These are phyloP conservation scores for Probosciger aterrimus DNA, from an alignment of 2,113 vertebrate genomes.

Conservation along the genomic window DNA sequence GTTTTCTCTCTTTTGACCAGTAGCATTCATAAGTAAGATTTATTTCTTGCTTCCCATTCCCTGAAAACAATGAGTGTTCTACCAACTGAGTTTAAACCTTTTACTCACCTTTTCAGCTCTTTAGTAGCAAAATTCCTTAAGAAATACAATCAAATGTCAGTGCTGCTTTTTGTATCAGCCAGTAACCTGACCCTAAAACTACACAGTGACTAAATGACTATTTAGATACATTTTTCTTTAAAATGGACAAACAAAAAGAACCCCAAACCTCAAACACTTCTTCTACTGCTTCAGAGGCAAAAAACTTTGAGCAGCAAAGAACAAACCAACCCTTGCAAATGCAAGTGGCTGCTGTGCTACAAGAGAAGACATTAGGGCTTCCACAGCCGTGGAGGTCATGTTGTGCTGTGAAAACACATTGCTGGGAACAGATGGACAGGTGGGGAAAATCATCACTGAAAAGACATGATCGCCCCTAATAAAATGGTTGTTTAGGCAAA, in stretches of 20 bases:
- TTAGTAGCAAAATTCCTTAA: background rate
- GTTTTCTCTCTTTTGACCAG: background rate
- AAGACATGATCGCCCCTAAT: background rate
- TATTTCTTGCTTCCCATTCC: background rate
- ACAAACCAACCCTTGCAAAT: background rate
- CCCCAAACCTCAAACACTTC: background rate
- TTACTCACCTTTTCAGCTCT: background rate
- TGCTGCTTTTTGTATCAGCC: background rate
- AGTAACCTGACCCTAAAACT: background rate
- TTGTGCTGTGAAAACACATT: background rate
- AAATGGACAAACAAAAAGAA: background rate
- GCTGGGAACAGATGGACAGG: background rate
- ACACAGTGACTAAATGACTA: background rate
- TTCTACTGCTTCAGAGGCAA: background rate
- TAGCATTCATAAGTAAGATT: background rate
- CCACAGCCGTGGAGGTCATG: background rate
- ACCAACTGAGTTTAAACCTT: background rate
- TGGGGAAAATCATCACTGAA: background rate
- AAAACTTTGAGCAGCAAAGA: background rate
- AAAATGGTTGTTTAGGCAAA: background rate
- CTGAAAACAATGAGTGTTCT: background rate
- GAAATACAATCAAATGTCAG: background rate
- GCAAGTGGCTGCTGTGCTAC: fast-evolving
- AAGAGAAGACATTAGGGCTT: background rate
- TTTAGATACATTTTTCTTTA: background rate